Conservation (phyloP, 2,113 vertebrate genomes). For the Boleophthalmus pectinirostris region DNA sequence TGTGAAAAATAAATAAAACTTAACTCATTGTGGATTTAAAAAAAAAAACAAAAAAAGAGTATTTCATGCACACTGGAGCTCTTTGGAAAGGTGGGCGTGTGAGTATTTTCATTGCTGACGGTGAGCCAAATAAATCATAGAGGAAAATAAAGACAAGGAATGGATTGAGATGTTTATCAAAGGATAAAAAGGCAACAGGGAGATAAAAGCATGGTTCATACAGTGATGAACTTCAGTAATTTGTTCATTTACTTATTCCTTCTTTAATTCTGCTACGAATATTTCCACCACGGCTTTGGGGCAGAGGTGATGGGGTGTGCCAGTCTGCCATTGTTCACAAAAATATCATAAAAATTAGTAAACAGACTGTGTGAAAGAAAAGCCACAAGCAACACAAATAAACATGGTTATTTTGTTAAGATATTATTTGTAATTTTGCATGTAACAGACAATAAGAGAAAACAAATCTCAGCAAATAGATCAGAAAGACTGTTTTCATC, state of each 20-base stretch:
- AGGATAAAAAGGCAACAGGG: neutral
- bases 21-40: constrained; percentile 15
- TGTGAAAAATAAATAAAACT: neutral
- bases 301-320: neutral
- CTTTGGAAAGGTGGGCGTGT: constrained; percentile 27
- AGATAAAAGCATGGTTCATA: neutral
- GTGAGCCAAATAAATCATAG: constrained; percentile 16
- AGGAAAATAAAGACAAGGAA: constrained; percentile 22
- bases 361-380: neutral
- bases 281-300: neutral
- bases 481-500: neutral
- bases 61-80: constrained; percentile 10
- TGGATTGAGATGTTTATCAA: neutral
- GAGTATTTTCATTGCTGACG: constrained; percentile 40
- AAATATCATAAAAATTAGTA: neutral
- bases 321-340: neutral
- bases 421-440: neutral
- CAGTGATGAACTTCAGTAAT: neutral
- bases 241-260: neutral
- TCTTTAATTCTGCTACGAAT: neutral
- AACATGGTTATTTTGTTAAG: neutral
- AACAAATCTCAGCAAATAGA: neutral
- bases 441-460: neutral
- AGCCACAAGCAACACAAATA: neutral
- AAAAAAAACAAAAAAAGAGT: too few relatives aligned